Base-by-base conservation (phyloP, 2,797 vertebrate species). In the Microhierax caerulescens region DNA sequence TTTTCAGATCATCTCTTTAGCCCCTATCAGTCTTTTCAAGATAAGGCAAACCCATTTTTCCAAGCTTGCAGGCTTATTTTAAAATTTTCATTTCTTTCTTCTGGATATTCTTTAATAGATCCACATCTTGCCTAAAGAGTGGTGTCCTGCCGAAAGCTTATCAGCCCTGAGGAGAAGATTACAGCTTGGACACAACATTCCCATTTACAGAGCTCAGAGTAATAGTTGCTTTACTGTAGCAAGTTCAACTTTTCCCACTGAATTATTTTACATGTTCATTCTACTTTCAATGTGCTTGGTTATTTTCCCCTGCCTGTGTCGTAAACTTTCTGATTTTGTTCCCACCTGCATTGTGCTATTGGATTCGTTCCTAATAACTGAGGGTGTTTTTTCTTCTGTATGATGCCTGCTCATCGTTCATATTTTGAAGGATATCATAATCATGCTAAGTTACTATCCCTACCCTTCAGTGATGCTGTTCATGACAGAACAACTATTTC, bases 31-130 rank as follows among this genome's bases (percentile, higher is more conserved):
- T 60, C 86, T 95, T 91, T 75, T 94, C 51, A 77, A 92, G 84
- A 96, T 94, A 96, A 95, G 72, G 41, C 67, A 95, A 95, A 82
- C 36, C 48, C 64, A 91, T 96, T 91, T 95, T 95, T 87, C 86
- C 72, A 91, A 76, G 70, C 60, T 91, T 91, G 51, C 68, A 92
- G 90, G 81, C 48, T 85, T 93, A 94, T 94, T 96, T 94, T 70
- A 63, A 94, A 93, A 76, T 87, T 96, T 96, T 85, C 48, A 53
- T 94, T 95, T 96, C 59, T 89, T 92, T 94, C 63, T 79, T 92
- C 88, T 94, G 78, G 84, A 74, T 91, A 89, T 89, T 91, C 86
- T 95, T 92, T 87, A 92, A 76, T 16, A 94, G 92, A 94, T 95
- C 74, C 74, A 67, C 88, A 95, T 96, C 94, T 95, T 89, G 64